Conservation (phyloP, 2,113 vertebrate species). For the Campylomormyrus tamandua region DNA sequence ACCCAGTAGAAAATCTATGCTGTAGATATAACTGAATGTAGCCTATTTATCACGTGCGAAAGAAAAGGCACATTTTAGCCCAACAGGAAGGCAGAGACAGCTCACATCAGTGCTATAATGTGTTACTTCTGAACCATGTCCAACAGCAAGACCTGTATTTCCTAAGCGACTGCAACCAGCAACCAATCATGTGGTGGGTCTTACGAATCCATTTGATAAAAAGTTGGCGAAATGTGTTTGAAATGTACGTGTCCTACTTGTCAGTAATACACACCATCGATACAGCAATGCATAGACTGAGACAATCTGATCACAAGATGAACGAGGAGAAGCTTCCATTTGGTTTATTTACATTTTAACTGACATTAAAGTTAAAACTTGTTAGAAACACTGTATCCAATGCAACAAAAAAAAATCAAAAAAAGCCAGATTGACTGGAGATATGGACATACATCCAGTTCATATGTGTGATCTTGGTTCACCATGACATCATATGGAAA, state of each 20-base stretch:
- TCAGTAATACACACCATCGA: not conserved
- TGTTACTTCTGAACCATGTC: not conserved
- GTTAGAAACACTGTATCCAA: not conserved
- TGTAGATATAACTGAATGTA: not conserved
- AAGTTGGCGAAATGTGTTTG: not conserved
- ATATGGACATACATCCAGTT: not conserved
- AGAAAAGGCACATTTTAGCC: not conserved
- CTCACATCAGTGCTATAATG: not conserved
- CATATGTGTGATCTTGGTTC: not conserved
- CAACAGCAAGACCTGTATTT: not conserved
- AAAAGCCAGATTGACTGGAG: not conserved
- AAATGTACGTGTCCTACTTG: not conserved
- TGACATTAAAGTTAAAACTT: slow-evolving; percentile 2
- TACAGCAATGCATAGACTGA: not conserved
- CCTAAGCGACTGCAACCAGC: not conserved
- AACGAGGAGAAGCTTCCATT: not conserved
- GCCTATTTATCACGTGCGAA: not conserved
- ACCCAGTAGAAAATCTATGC: not conserved
- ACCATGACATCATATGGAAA: not conserved
- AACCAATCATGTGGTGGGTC: not conserved
- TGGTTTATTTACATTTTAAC: slow-evolving; percentile 11
- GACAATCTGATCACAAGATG: not conserved
- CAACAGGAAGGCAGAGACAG: not conserved
- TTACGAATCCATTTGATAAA: not conserved
- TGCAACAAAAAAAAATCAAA: not conserved